Evolutionary conservation across 2,797 vertebrate species (phyloP).

Genomic region (Mormyrops boulengeri): DNA sequence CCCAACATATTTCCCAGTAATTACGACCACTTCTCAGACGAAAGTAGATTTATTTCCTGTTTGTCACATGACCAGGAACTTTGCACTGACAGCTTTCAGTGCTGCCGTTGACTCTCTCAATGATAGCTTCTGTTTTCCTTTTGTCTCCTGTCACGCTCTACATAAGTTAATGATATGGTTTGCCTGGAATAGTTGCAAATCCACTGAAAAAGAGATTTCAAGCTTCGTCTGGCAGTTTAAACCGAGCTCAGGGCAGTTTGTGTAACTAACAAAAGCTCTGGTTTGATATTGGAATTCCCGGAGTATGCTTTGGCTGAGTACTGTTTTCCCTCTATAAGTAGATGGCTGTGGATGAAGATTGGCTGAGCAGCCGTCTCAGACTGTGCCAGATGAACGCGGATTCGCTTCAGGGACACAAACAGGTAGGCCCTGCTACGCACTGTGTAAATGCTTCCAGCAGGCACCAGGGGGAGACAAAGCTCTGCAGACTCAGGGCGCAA

Average conservation of each 20-base stretch:
- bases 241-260: neutral
- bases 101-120: conserved; percentile 44
- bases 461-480: conserved; percentile 30
- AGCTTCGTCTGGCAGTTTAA: neutral
- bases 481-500: neutral
- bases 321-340: conserved; percentile 27
- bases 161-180: neutral
- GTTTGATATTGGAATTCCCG: neutral
- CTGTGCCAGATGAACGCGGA: conserved; percentile 48
- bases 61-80: conserved; percentile 45
- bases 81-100: conserved; percentile 34
- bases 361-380: conserved; percentile 47
- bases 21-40: conserved; percentile 1
- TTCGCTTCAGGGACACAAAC: neutral
- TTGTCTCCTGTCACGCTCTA: neutral
- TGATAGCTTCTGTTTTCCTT: conserved; percentile 31
- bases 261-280: neutral
- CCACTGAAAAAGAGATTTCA: neutral
- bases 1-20: neutral
- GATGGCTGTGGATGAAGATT: conserved; percentile 50
- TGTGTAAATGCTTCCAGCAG: conserved; percentile 3
- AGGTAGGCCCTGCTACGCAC: neutral
- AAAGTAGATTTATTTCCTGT: conserved; percentile 46
- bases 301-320: neutral
- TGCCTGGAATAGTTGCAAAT: neutral